Base-by-base conservation (phyloP, 2,797 vertebrate species). In the Phoeniculus purpureus region DNA sequence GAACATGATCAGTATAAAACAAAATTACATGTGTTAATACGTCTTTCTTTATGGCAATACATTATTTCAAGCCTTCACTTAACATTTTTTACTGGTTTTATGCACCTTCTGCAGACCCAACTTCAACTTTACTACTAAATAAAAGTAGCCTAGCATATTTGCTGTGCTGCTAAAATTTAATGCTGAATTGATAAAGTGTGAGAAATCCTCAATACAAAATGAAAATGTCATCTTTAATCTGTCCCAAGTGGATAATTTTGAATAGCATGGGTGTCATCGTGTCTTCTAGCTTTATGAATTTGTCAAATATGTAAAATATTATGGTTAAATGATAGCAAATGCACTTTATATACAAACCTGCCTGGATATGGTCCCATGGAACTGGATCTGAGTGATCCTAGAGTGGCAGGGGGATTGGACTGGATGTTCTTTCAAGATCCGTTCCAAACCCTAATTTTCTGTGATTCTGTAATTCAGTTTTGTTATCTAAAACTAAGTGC, bases 231-330 rank as follows among this genome's bases (percentile, higher is more conserved):
- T 66, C 68, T 89, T 92, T 92, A 77, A 88, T 75, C 58, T 58
- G 48, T 95, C 80, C 91, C 61, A 70, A 20, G 73, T 87, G 82
- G 48, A 22, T 85, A 52, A 77, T 95, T 94, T 91, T 81, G 73
- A 77, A 55, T 59, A 92, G n/a, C 50, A 40, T 59, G 91, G 87
- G 89, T 90, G 74, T 74, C 85, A 66, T 59, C 70, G 67, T 51
- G 56, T 34, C 64, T 84, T 87, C 81, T 90, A 87, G 61, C 50
- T 87, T 92, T 77, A 81, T 47, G 37, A 71, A 58, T 81, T 91
- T 82, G 65, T 67, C 65, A 92, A 77, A 81, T 87, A 68, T 62
- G 79, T 92, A 50, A 82, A 72, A 81, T 70, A 58, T 87, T 74
- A 80, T 48, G 70, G 45, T 22, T 95, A 93, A 92, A 65, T 47